Percentiles rank a stretch among this genome's conserved stretches.
Conservation (phyloP, 2,888 invertebrate genomes). For the Spatulosminthurus flaviceps region DNA sequence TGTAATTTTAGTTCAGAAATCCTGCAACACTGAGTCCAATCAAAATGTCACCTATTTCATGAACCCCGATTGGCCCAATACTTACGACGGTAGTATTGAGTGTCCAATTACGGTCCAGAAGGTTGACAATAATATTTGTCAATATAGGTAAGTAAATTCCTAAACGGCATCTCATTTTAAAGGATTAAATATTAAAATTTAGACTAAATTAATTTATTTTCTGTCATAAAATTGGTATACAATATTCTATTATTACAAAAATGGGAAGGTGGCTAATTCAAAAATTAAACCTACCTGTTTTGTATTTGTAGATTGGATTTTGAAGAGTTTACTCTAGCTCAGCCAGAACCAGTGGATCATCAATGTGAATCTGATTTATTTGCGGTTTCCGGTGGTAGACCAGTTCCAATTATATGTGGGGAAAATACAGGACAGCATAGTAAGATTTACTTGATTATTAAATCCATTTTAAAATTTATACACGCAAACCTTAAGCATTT, state of each 20-base stretch:
- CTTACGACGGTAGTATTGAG: conserved; percentile 63
- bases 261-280: too few relatives aligned
- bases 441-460: too few relatives aligned
- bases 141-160: conserved; percentile 62
- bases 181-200: too few relatives aligned
- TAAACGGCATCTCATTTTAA: too few relatives aligned
- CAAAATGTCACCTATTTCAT: conserved; percentile 63
- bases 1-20: conserved; percentile 57
- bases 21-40: conserved; percentile 62
- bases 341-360: conserved; percentile 63
- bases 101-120: conserved; percentile 63
- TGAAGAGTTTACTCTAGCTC: conserved; percentile 63
- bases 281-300: too few relatives aligned
- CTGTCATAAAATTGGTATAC: too few relatives aligned
- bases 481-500: too few relatives aligned
- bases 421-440: conserved; percentile 64
- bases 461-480: too few relatives aligned
- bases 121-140: conserved; percentile 63
- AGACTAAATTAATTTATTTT: too few relatives aligned
- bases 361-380: conserved; percentile 64
- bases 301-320: conserved; percentile 63
- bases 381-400: conserved; percentile 64
- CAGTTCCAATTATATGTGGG: conserved; percentile 64
- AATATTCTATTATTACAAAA: too few relatives aligned
- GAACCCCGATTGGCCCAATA: conserved; percentile 62